A percentile compares a stretch with the other conserved stretches of the same genome.
phyloP scores from a whole-genome alignment of 2,797 vertebrate species.

The Acropternis orthonyx region DNA sequence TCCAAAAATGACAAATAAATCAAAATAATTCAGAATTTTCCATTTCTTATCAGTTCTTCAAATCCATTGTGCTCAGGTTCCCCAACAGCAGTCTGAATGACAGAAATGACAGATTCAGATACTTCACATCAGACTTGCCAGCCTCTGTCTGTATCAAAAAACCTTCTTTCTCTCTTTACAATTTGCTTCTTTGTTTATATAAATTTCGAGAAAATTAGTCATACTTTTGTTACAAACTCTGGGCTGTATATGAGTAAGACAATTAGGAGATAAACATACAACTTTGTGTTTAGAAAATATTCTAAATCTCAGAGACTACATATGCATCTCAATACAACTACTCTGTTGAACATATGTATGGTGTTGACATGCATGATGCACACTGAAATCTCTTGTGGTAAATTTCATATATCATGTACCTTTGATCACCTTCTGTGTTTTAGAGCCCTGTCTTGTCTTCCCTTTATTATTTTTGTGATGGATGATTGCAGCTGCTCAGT shows the following conservation, averaged over 20 bases:
- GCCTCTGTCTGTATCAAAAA: background rate
- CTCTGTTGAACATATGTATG: background rate
- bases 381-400: background rate
- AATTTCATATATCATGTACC: background rate
- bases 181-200: background rate
- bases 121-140: background rate
- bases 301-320: background rate
- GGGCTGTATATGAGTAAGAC: background rate
- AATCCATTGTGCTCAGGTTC: background rate
- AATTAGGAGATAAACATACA: background rate
- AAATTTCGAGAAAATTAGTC: background rate
- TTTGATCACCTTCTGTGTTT: background rate
- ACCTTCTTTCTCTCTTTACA: background rate
- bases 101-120: background rate
- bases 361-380: background rate
- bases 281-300: background rate
- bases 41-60: background rate
- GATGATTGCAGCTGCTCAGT: background rate
- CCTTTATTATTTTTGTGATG: background rate
- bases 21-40: background rate
- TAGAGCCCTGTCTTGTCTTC: background rate
- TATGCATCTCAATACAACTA: background rate
- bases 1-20: conserved; percentile 32
- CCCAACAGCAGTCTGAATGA: background rate
- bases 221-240: background rate